These are phyloP conservation scores for Aphis craccivora DNA, from an alignment of 1,140 invertebrate species.

Conservation along the genomic window DNA sequence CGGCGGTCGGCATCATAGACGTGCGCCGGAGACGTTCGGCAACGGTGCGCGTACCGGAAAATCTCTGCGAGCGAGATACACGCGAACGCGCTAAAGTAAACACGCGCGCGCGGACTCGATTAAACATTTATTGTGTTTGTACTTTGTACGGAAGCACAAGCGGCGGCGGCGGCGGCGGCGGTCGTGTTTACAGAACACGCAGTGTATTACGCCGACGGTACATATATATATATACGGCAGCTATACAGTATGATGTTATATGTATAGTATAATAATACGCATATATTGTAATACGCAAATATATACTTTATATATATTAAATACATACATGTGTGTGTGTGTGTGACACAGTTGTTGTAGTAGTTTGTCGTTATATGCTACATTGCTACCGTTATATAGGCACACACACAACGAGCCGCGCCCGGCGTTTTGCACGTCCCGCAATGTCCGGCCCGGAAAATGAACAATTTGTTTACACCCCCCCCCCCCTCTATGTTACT, in stretches of 20 bases:
- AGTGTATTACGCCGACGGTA: neutral
- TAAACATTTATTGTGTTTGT: constrained; percentile 54
- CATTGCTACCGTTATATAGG: neutral
- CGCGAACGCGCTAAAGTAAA: constrained; percentile 43
- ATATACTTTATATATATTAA: neutral
- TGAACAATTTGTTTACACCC: constrained; percentile 49
- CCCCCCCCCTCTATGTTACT: too few relatives aligned
- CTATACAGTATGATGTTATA: too few relatives aligned
- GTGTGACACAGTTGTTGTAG: neutral
- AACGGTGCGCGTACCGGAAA: neutral
- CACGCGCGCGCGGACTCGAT: constrained; percentile 33
- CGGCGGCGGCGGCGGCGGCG: constrained; percentile 19
- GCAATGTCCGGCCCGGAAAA: constrained; percentile 51
- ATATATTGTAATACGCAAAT: too few relatives aligned
- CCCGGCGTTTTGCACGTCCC: constrained; percentile 29
- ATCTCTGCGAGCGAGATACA: neutral
- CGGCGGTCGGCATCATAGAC: too few relatives aligned
- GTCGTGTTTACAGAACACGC: constrained; percentile 47
- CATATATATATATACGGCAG: neutral
- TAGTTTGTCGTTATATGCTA: neutral
- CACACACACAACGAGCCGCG: too few relatives aligned
- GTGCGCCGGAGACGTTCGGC: neutral
- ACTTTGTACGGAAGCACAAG: constrained; percentile 31
- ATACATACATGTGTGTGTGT: neutral
- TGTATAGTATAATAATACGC: neutral